Evolutionary conservation across 2,113 vertebrate genomes (phyloP).

Genomic region (Nothoprocta perdicaria): DNA sequence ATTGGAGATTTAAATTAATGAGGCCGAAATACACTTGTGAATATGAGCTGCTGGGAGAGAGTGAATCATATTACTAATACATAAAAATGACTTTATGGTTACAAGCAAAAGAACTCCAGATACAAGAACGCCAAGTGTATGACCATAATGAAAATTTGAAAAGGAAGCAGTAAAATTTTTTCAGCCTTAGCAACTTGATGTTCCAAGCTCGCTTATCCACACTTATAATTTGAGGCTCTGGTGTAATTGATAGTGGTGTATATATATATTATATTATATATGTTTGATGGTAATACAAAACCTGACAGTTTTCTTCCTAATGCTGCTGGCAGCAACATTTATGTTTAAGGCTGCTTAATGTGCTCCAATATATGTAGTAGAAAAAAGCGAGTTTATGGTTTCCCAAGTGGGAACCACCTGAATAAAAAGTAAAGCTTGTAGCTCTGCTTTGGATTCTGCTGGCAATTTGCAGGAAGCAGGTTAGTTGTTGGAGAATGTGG

Average conservation of each 20-base stretch:
- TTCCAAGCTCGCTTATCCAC: neutral
- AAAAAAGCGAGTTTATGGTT: neutral
- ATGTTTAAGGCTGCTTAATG: neutral
- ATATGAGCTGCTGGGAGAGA: neutral
- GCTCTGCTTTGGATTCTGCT: neutral
- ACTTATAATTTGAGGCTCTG: slow-evolving; percentile 17
- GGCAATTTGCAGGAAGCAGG: neutral
- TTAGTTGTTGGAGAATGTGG: neutral
- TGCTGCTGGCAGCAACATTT: neutral
- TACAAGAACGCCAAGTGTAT: neutral
- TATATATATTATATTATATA: neutral
- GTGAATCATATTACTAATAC: neutral
- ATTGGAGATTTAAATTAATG: neutral
- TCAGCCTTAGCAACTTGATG: neutral
- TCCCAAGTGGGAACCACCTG: neutral
- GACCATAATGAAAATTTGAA: neutral
- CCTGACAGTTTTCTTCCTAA: neutral
- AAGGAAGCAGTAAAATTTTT: neutral
- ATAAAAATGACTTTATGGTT: neutral
- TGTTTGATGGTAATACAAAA: neutral
- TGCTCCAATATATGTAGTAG: neutral
- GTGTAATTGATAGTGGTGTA: neutral
- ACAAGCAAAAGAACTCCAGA: neutral
- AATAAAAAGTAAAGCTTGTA: neutral
- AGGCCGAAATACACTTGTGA: neutral